Conservation (phyloP, 2,888 invertebrate species). For the Brenthis hecate region DNA sequence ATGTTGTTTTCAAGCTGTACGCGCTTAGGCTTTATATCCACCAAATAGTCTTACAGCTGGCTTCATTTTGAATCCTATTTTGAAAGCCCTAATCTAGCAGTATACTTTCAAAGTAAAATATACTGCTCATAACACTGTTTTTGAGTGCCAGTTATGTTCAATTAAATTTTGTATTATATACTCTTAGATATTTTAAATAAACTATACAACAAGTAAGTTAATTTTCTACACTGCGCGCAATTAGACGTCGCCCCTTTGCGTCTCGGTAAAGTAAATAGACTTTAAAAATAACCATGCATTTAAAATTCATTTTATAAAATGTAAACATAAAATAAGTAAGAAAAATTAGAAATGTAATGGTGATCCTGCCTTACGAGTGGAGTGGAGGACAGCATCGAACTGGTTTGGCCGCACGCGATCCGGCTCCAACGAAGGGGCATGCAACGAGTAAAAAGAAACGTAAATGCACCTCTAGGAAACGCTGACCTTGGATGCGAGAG, state of each 20-base stretch:
- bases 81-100: too few relatives aligned
- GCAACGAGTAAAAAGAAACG: constrained; percentile 80
- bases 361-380: constrained; percentile 65
- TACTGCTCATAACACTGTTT: too few relatives aligned
- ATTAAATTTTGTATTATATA: too few relatives aligned
- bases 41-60: constrained; percentile 24
- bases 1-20: constrained; percentile 64
- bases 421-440: constrained; percentile 71
- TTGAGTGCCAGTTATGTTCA: too few relatives aligned
- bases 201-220: background rate
- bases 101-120: too few relatives aligned
- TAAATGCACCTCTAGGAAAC: constrained; percentile 81
- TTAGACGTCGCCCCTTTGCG: too few relatives aligned
- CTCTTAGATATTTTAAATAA: background rate
- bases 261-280: too few relatives aligned
- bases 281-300: background rate
- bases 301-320: background rate
- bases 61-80: too few relatives aligned
- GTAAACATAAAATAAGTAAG: constrained; percentile 35
- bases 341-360: constrained; percentile 59
- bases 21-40: constrained; percentile 54
- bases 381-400: constrained; percentile 72
- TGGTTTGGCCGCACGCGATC: constrained; percentile 79
- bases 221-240: too few relatives aligned
- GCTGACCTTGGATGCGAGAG: constrained; percentile 78